Percentiles rank a stretch among this genome's conserved stretches.
These are phyloP conservation scores for Empidonax traillii DNA, from an alignment of 2,113 vertebrate genomes.

Conservation along the genomic window DNA sequence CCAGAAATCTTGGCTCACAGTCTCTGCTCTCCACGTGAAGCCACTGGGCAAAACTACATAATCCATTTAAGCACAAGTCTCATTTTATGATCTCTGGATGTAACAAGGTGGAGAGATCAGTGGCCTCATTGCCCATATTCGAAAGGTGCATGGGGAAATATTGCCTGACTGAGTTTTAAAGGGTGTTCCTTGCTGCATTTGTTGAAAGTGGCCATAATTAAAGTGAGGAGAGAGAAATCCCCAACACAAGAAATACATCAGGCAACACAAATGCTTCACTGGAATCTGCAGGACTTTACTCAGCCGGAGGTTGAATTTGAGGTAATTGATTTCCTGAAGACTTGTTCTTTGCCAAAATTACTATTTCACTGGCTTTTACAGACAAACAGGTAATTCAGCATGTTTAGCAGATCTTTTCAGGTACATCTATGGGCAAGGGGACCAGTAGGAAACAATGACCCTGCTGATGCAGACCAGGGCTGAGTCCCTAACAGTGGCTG, in stretches of 20 bases:
- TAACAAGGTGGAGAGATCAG: background rate
- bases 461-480: background rate
- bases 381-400: background rate
- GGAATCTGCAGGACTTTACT: background rate
- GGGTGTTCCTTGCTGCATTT: background rate
- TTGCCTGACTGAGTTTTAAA: background rate
- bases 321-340: constrained; percentile 40
- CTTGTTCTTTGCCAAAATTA: background rate
- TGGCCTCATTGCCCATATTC: background rate
- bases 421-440: fast-evolving
- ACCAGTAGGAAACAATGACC: background rate
- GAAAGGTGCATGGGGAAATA: background rate
- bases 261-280: background rate
- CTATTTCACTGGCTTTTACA: background rate
- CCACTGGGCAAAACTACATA: background rate
- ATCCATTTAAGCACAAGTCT: constrained; percentile 10
- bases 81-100: constrained; percentile 26
- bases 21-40: background rate
- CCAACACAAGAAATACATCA: background rate
- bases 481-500: background rate
- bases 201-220: background rate
- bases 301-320: background rate
- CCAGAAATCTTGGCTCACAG: constrained; percentile 14
- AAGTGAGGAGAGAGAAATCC: background rate
- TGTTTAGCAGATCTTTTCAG: background rate